Conservation (phyloP, 2,797 vertebrate genomes). For the Loris lydekkerianus region DNA sequence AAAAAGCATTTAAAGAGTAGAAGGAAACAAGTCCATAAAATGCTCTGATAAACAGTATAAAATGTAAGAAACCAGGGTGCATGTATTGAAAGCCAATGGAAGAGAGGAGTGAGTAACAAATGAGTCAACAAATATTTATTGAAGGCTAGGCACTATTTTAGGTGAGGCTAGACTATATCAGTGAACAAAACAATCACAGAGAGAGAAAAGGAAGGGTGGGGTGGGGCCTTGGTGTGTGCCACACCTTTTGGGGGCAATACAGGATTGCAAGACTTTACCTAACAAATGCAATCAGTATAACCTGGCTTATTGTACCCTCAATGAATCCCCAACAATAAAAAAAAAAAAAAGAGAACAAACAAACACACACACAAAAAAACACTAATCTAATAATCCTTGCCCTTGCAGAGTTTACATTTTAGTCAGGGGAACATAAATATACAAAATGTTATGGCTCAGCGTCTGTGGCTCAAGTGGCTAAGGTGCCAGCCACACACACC, state of each 20-base stretch:
- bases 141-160: background rate
- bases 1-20: background rate
- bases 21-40: constrained; percentile 15
- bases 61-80: background rate
- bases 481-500: too few species aligned
- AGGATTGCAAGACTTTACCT: too few species aligned
- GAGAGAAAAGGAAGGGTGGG: too few species aligned
- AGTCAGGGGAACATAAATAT: background rate
- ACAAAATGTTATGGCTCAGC: too few species aligned
- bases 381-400: background rate
- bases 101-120: background rate
- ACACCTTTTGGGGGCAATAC: too few species aligned
- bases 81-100: background rate
- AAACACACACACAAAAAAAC: too few species aligned
- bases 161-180: background rate
- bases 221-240: too few species aligned
- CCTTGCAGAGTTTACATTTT: background rate
- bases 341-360: too few species aligned
- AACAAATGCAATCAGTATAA: too few species aligned
- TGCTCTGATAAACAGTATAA: background rate
- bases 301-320: too few species aligned
- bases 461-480: too few species aligned
- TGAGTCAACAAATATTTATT: background rate
- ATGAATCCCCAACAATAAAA: too few species aligned
- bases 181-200: background rate